Evolutionary conservation across 2,113 vertebrate species (phyloP), one percentile per base, ranked within the genome.

Genomic region (Donacobius atricapilla): DNA sequence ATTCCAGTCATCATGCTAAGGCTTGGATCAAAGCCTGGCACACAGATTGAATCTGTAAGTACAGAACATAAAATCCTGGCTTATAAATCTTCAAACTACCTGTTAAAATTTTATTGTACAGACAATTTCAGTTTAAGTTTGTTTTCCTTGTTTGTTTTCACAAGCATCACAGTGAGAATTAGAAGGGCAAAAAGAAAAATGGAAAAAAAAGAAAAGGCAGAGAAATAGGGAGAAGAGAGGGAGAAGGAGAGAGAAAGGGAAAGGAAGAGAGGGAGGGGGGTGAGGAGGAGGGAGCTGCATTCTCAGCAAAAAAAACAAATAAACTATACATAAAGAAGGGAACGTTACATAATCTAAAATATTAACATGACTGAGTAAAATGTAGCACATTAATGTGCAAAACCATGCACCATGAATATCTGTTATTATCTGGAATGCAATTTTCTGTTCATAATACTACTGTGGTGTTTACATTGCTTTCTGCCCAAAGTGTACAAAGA

Each of bases 1-100:
- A 99, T 98, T 90, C 98, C 98, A 72, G 98, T 98, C 98, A 98
- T 98, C 97, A 99, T 98, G 60, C 99, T 98, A 89, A 99, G 97
- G 54, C 97, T 97, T 42, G 99, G 99, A 95, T 99, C 99, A 92
- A 99, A 99, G 93, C 99, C 98, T 81, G 99, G 99, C 40, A 99
- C 98, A 60, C 99, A 99, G 95, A 99, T 98, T 30, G 99, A 98
- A 97, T 99, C 99, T 99, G 98, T 42, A 95, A 95, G 94, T 91
- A 97, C 7, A 96, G 57, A 96, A 95, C 51, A 96, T 60, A 89
- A 94, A 88, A 91, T 71, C 58, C 79, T 77, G 69, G 60, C 42
- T 95, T 94, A 84, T 58, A 71, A 96, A 90, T 44, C 91, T 90
- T 73, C 58, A 89, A 95, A 78, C 48, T 33, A 42, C 64, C 82